Base-by-base conservation (phyloP, 2,888 invertebrate genomes). In the Torymus auratus region DNA sequence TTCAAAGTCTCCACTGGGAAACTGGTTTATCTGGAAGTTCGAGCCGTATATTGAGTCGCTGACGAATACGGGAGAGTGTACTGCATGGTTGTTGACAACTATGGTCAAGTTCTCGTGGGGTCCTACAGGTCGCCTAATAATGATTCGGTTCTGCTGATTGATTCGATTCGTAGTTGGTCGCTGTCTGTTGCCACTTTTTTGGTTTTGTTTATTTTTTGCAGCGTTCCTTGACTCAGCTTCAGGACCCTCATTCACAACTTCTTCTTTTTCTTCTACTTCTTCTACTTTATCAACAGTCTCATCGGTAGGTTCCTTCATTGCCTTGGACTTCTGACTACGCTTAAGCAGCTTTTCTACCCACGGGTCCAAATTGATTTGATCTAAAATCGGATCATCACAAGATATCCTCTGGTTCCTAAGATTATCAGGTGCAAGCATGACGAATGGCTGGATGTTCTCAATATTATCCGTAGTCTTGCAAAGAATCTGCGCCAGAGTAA, bases 401-500 rank as follows among this genome's bases (percentile, higher is more conserved):
- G 93, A 89, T 60, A 94, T 88, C 76, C 95, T 91, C 69, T 91
- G 90, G 85, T 95, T 95, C 85, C 93, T 93, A 73, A 92, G 89
- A 76, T 92, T 91, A 85, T 95, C 94, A 0, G 93, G 89, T 11
- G 93, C 92, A 5, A 95, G 91, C 87, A 95, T 95, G 0, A 94
- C 94, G 85, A 95, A 95, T 0, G 95, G 95, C 88, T 95, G 95
- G 58, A 95, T 91, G 17, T 92, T 94, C 83, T 94, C 93, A 60
- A 95, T 93, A 55, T 92, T 93, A 84, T 92, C 94, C 85, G 94
- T 91, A 0, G 94, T 95, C 69, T 93, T 92, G 86, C 96, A 96
- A 10, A 96, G 91, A 2, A 96, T 92, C 87, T 96, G 94, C 0
- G 96, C 94, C 62, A 96, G 91, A 0, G 95, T 94, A 15, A 95